Evolutionary conservation across 2,113 vertebrate genomes (phyloP).

Genomic region (Patagioenas fasciata): DNA sequence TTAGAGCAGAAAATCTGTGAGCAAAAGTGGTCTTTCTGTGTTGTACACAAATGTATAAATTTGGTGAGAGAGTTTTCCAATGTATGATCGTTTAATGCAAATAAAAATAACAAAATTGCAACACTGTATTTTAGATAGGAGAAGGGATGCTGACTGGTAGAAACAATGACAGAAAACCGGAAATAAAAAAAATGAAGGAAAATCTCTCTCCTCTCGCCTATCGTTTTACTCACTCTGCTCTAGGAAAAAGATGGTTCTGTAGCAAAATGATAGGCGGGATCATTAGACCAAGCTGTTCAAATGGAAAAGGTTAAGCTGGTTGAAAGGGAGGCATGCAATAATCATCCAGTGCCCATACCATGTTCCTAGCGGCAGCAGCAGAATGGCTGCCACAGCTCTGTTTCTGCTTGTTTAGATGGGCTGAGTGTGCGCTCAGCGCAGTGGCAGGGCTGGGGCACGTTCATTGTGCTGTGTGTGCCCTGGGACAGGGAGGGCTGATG

Average conservation of each 20-base stretch:
- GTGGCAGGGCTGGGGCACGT: not conserved
- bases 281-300: not conserved
- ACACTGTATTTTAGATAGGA: not conserved
- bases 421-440: not conserved
- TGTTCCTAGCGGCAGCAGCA: not conserved
- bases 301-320: not conserved
- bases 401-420: rapidly evolving
- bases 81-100: not conserved
- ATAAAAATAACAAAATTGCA: not conserved
- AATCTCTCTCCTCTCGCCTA: not conserved
- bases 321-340: not conserved
- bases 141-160: not conserved
- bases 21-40: not conserved
- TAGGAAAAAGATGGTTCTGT: not conserved
- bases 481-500: not conserved
- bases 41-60: not conserved
- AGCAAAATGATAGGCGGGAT: not conserved
- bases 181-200: not conserved
- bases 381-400: not conserved
- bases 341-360: rapidly evolving
- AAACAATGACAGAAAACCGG: not conserved
- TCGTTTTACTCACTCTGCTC: not conserved
- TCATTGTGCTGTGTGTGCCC: not conserved
- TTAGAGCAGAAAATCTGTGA: not conserved
- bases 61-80: not conserved